Base-by-base conservation (phyloP, 2,888 invertebrate species). In the Nomada lathburiana region DNA sequence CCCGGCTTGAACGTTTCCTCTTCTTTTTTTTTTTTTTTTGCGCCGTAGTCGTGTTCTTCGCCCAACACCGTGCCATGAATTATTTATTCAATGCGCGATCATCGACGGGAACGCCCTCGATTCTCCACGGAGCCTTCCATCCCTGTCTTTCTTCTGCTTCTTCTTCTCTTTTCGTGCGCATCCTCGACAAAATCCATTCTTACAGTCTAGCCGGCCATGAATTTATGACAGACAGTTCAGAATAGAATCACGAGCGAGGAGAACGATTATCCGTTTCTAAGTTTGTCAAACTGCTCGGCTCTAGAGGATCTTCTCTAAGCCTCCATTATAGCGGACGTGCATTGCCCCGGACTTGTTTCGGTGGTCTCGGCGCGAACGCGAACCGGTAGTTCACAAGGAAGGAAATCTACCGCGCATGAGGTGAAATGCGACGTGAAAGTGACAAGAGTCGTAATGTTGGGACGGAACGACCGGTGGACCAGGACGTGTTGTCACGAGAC, bases 401-500 rank as follows among this genome's bases (percentile, higher is more conserved):
- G 88, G 84, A 85, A 89, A 74, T 80, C 57, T 47, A 57, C 60
- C 59, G 55, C 64, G 80, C 64, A 67, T 7, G 69, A 77, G 84
- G 85, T 82, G 89, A 89, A 89, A 89, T 78, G 85, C 87, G 80
- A 88, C 86, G 91, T 90, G 91, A 91, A 91, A 91, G 91, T 90
- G 91, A 90, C 91, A 85, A 85, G 86, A 88, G 73, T 82, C 77
- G 81, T 77, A 79, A 72, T 76, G 78, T 62, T 71, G 76, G 76
- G 80, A 52, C 72, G 64, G 83, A 82, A 80, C 71, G 79, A 71
- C 76, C 89, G 84, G 88, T 89, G 90, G 91, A 89, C 89, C 90
- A 89, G 83, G 85, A 83, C 83, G 85, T 79, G 60, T 73, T 82
- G 87, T 88, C 91, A 88, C 91, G 88, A 88, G 88, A 86, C 88